Percentiles rank a stretch among this genome's conserved stretches.
These are phyloP conservation scores for Drosophila busckii DNA, from an alignment of 1,140 invertebrate genomes.

Conservation along the genomic window DNA sequence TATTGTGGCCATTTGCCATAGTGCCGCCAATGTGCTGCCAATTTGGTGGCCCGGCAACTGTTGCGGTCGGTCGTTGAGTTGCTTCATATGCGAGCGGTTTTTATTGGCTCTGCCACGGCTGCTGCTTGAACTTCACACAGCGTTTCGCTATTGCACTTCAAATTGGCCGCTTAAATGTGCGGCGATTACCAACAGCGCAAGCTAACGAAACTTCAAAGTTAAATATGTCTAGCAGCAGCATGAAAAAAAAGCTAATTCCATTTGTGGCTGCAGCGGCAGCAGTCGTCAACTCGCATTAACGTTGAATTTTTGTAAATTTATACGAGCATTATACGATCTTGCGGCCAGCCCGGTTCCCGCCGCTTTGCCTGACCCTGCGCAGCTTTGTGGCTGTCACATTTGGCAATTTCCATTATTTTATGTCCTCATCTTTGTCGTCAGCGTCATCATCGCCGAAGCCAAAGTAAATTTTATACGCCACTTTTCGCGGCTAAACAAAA, in stretches of 20 bases:
- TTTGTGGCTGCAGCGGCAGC: constrained; percentile 54
- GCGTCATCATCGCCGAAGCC: constrained; percentile 42
- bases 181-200: constrained; percentile 65
- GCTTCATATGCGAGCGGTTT: constrained; percentile 53
- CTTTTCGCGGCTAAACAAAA: constrained; percentile 76
- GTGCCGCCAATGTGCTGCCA: constrained; percentile 60
- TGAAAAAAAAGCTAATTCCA: constrained; percentile 64
- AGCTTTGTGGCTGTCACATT: constrained; percentile 74
- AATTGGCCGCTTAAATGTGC: constrained; percentile 69
- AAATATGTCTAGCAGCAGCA: constrained; percentile 24
- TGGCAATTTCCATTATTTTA: constrained; percentile 75
- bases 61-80: constrained; percentile 53
- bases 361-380: constrained; percentile 12
- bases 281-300: constrained; percentile 50
- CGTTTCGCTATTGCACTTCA: constrained; percentile 48
- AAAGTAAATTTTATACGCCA: constrained; percentile 77
- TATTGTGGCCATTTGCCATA: constrained; percentile 74
- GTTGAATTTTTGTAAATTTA: constrained; percentile 67
- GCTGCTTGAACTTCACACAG: constrained; percentile 5
- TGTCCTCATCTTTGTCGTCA: constrained; percentile 49
- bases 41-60: constrained; percentile 66
- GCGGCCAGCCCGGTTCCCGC: constrained; percentile 25
- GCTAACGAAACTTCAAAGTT: constrained; percentile 29
- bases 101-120: constrained; percentile 32
- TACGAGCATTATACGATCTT: constrained; percentile 69